A percentile compares a stretch with the other conserved stretches of the same genome.
phyloP scores from a whole-genome alignment of 2,888 invertebrate genomes.

The Sericinus montela region DNA sequence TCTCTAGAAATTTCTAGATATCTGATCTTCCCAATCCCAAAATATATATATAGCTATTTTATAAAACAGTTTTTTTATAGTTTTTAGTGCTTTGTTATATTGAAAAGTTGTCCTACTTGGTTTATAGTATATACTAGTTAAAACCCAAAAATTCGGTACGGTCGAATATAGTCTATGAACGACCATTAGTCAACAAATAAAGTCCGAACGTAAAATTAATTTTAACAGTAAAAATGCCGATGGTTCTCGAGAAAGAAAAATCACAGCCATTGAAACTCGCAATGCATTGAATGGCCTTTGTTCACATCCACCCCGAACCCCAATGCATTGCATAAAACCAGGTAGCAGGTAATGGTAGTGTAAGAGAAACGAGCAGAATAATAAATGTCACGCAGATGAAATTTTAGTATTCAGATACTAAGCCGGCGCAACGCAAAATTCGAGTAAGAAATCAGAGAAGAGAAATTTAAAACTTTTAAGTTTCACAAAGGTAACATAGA shows the following conservation, averaged over 20 bases:
- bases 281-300: neutral
- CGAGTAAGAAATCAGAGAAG: constrained; percentile 15
- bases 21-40: no score
- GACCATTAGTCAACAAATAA: no score
- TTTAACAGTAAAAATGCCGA: neutral
- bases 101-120: no score
- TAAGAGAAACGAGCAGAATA: constrained; percentile 30
- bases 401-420: constrained; percentile 33
- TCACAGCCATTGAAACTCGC: neutral
- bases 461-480: constrained; percentile 16
- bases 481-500: constrained; percentile 5
- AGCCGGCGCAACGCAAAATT: constrained; percentile 32
- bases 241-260: neutral
- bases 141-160: no score
- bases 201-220: no score
- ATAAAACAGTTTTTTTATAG: no score
- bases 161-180: no score
- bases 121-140: no score
- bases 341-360: constrained; percentile 26
- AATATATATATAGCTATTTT: no score
- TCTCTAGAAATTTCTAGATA: no score
- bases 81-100: no score
- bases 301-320: constrained; percentile 5
- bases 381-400: constrained; percentile 27
- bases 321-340: constrained; percentile 28